Percentiles rank a stretch among this genome's conserved stretches.
Conservation (phyloP, 2,888 invertebrate genomes). For the Lasius fuliginosus region DNA sequence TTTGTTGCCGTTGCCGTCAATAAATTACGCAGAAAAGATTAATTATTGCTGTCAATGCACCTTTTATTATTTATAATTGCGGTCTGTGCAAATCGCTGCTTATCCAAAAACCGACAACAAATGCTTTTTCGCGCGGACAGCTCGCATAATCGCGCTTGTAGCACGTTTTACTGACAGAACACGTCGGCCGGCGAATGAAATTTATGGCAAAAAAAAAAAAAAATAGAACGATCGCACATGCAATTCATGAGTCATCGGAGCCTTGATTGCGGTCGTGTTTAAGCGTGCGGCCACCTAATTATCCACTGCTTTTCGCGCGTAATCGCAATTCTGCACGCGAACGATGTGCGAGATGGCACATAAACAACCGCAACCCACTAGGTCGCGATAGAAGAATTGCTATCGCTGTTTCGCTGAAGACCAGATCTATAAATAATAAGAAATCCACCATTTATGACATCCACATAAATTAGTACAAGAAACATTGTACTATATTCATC, state of each 20-base stretch:
- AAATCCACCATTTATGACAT: conserved; percentile 8
- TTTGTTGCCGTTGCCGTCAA: conserved; percentile 12
- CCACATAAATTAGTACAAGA: conserved; percentile 32
- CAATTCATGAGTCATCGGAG: conserved; percentile 56
- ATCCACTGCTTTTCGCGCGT: conserved; percentile 53
- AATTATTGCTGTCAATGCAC: conserved; percentile 34
- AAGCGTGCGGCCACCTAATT: conserved; percentile 61
- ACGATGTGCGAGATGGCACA: conserved; percentile 43
- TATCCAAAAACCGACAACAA: conserved; percentile 38
- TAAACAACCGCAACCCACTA: conserved; percentile 28
- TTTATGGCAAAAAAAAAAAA: conserved; percentile 29
- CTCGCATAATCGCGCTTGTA: conserved; percentile 38
- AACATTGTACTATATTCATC: conserved; percentile 35
- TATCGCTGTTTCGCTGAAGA: conserved; percentile 29
- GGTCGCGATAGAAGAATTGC: not conserved
- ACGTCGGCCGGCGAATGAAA: conserved; percentile 38
- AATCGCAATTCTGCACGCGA: conserved; percentile 65
- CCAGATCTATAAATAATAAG: conserved; percentile 48
- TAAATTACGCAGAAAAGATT: conserved; percentile 50
- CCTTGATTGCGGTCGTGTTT: conserved; percentile 56
- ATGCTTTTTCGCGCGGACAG: conserved; percentile 20
- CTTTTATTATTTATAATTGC: conserved; percentile 45
- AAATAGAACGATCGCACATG: not conserved
- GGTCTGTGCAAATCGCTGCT: conserved; percentile 16
- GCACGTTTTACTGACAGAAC: conserved; percentile 36